Percentiles rank a stretch among this genome's conserved stretches.
Conservation (phyloP, 2,888 invertebrate species). For the Schizotus pectinicornis region DNA sequence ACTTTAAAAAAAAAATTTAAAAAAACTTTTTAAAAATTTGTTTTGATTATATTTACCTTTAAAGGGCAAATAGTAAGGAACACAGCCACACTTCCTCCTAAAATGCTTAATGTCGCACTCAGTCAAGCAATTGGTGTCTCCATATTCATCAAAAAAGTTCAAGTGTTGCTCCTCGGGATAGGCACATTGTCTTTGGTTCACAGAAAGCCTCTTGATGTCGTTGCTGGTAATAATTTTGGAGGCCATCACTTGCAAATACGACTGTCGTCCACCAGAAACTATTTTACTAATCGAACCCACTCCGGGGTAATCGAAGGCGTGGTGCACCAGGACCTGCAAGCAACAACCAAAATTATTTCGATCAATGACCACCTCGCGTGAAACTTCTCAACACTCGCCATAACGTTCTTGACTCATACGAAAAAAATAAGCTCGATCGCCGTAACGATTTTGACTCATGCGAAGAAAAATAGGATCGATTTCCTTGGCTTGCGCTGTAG, state of each 20-base stretch:
- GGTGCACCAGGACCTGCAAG: constrained; percentile 46
- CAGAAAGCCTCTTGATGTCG: constrained; percentile 38
- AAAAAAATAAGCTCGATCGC: no score
- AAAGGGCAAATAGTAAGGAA: constrained; percentile 48
- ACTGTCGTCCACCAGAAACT: constrained; percentile 33
- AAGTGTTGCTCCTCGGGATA: constrained; percentile 38
- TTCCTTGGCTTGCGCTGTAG: no score
- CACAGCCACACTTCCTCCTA: constrained; percentile 46
- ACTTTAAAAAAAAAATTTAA: constrained; percentile 6
- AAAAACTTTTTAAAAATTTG: background rate
- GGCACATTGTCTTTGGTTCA: constrained; percentile 46
- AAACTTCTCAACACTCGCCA: no score
- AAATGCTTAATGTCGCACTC: constrained; percentile 43
- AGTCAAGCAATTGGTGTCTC: constrained; percentile 48
- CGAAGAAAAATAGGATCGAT: no score
- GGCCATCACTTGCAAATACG: constrained; percentile 41
- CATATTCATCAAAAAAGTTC: constrained; percentile 45
- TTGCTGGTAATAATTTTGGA: constrained; percentile 40
- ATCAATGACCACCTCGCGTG: no score
- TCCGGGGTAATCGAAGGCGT: constrained; percentile 46
- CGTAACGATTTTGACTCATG: no score
- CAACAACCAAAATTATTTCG: background rate
- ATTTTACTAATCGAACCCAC: constrained; percentile 33
- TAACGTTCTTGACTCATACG: no score
- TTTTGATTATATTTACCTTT: constrained; percentile 24